Conservation (phyloP, 2,797 vertebrate species). For the Silurus lanzhouensis region DNA sequence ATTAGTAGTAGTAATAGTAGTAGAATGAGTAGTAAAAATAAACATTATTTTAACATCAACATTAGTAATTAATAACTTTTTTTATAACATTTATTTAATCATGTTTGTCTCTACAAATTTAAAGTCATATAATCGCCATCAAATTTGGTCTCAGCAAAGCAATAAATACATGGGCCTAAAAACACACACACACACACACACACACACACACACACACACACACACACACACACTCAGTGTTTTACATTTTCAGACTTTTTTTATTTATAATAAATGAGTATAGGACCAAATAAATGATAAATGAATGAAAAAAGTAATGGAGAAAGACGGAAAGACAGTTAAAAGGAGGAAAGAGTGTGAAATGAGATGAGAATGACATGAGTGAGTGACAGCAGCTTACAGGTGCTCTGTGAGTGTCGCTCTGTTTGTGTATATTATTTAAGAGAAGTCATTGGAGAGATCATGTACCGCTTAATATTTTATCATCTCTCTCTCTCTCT, state of each 20-base stretch:
- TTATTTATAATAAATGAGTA: no score
- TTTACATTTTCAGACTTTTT: background rate
- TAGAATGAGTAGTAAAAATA: background rate
- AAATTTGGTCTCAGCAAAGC: background rate
- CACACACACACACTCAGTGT: background rate
- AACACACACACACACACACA: background rate
- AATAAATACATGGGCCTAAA: no score
- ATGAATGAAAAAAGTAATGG: background rate
- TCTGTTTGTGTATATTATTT: constrained; percentile 69
- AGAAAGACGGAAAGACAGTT: background rate
- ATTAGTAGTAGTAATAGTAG: background rate
- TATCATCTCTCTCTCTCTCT: constrained; percentile 71
- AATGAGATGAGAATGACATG: background rate
- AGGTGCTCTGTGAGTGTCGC: constrained; percentile 58
- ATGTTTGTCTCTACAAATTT: background rate
- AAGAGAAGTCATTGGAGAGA: constrained; percentile 69
- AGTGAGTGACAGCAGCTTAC: constrained; percentile 34
- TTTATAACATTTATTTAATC: background rate
- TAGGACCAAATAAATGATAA: background rate
- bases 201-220: background rate
- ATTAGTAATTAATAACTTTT: background rate
- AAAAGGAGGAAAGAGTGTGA: background rate
- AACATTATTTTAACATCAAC: background rate
- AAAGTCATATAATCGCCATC: background rate
- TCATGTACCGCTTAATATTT: constrained; percentile 80